These are phyloP conservation scores for Xerus inauris DNA, from an alignment of 2,113 vertebrate genomes.

Conservation along the genomic window DNA sequence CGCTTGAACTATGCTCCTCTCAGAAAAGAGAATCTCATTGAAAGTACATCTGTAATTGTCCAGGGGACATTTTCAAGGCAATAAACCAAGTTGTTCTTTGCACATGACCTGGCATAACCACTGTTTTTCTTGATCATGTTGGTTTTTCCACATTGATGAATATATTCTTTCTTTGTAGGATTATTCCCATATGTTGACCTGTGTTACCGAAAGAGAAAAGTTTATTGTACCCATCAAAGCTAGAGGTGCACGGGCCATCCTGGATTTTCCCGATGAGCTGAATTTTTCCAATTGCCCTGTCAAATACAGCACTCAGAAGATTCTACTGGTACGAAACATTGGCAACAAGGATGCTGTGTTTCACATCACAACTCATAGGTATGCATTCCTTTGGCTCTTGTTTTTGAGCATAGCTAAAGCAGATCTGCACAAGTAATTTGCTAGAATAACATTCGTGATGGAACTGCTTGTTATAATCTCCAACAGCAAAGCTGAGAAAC, in stretches of 20 bases:
- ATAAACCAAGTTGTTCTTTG: not conserved
- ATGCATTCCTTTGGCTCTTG: slow-evolving; percentile 31
- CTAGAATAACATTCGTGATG: not conserved
- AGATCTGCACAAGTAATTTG: not conserved
- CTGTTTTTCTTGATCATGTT: not conserved
- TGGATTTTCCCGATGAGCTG: slow-evolving; percentile 92
- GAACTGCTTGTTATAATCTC: not conserved
- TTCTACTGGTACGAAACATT: slow-evolving; percentile 89
- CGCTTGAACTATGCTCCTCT: not conserved
- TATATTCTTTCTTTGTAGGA: slow-evolving; percentile 85
- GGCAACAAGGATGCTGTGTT: slow-evolving; percentile 89
- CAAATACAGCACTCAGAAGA: slow-evolving; percentile 88
- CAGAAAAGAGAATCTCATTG: not conserved
- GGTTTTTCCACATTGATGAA: not conserved
- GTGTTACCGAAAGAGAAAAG: slow-evolving; percentile 89
- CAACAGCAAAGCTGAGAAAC: not conserved
- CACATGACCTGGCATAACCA: not conserved
- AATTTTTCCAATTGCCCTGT: slow-evolving; percentile 89
- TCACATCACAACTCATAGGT: slow-evolving; percentile 87
- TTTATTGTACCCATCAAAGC: slow-evolving; percentile 90
- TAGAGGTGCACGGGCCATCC: slow-evolving; percentile 88
- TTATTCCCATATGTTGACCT: slow-evolving; percentile 90
- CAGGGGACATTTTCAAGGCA: not conserved
- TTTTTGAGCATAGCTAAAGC: slow-evolving; percentile 12
- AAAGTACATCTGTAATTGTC: not conserved